phyloP scores from a whole-genome alignment of 1,140 invertebrate species.

The Notospermus geniculatus region DNA sequence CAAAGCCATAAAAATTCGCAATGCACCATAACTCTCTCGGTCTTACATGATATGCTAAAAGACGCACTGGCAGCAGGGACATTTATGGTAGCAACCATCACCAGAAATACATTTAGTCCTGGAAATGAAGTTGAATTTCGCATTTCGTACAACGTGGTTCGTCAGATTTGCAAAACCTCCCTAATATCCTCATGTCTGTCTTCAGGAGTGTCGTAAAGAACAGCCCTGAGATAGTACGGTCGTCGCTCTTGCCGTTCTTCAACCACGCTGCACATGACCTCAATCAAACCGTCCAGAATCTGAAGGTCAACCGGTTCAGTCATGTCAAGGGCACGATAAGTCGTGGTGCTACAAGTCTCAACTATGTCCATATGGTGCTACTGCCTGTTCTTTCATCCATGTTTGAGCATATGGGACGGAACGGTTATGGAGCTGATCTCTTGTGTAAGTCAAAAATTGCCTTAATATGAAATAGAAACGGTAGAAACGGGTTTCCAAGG shows the following conservation, averaged over 20 bases:
- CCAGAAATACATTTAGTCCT: no score
- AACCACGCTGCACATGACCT: constrained; percentile 98
- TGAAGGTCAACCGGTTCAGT: constrained; percentile 91
- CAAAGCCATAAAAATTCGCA: no score
- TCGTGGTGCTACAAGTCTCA: constrained; percentile 84
- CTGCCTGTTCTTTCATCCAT: constrained; percentile 92
- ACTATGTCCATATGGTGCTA: constrained; percentile 90
- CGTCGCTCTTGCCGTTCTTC: constrained; percentile 98
- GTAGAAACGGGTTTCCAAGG: no score
- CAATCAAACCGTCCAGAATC: constrained; percentile 88
- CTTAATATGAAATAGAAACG: no score
- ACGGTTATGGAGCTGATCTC: constrained; percentile 96
- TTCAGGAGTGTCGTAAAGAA: constrained; percentile 88
- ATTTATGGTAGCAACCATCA: no score
- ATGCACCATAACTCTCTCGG: no score
- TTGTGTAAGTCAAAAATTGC: no score
- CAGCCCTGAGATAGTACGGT: constrained; percentile 97
- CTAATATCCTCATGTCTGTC: constrained; percentile 17
- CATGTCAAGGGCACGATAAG: constrained; percentile 91
- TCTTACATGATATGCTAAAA: no score
- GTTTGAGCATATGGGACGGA: constrained; percentile 95
- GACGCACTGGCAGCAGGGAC: no score
- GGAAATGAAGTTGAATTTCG: no score
- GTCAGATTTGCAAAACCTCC: no score
- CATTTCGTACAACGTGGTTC: no score